Conservation (phyloP, 1,140 invertebrate species). For the Diachasmimorpha longicaudata region DNA sequence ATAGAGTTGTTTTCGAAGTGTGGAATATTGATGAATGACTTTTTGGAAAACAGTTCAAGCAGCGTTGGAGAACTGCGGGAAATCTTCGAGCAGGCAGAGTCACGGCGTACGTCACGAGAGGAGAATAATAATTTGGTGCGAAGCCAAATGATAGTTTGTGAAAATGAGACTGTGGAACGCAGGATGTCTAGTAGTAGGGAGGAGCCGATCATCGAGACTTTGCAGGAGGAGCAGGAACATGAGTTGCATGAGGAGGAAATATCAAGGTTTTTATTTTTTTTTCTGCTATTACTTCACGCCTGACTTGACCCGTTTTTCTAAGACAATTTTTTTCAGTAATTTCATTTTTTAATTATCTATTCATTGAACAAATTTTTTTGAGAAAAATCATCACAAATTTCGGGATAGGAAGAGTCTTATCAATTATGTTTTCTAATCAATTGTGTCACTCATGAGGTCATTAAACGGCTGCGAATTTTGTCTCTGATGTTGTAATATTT, state of each 20-base stretch:
- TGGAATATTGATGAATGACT: background rate
- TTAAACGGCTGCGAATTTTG: no score
- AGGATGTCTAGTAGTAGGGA: slow-evolving; percentile 33
- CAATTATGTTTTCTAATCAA: no score
- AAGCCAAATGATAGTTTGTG: slow-evolving; percentile 33
- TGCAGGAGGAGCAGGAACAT: background rate
- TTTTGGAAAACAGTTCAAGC: slow-evolving; percentile 42
- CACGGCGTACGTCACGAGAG: slow-evolving; percentile 46
- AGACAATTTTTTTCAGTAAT: no score
- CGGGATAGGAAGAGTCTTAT: no score
- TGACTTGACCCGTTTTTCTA: no score
- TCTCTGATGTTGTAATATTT: no score
- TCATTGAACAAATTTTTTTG: no score
- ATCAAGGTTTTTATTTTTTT: background rate
- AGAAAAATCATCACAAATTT: no score
- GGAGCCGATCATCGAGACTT: slow-evolving; percentile 28
- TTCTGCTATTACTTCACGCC: no score
- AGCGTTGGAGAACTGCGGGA: slow-evolving; percentile 47
- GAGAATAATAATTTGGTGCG: slow-evolving; percentile 52
- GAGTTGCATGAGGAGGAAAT: background rate
- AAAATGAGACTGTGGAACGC: slow-evolving; percentile 6
- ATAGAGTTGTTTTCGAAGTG: background rate
- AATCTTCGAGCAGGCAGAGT: slow-evolving; percentile 49
- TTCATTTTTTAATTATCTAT: no score
- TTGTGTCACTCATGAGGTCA: no score